Base-by-base conservation (phyloP, 2,888 invertebrate species). In the Unio pictorum region DNA sequence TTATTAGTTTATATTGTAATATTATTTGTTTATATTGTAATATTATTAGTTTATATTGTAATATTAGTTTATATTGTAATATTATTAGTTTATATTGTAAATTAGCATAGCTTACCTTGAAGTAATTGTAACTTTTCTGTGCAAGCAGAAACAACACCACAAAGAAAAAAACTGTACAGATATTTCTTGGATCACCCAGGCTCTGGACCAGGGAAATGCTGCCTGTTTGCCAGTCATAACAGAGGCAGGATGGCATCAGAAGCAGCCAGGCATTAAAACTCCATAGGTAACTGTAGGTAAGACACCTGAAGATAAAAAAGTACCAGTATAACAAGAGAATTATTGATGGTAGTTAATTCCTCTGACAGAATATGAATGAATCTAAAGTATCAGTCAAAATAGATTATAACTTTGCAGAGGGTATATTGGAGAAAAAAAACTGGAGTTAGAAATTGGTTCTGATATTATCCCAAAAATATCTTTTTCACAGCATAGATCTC, bases 211-310 rank as follows among this genome's bases (percentile, higher is more conserved):
- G 91, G 30, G 95, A 95, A 74, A 96, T 93, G 20, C 95, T 95
- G 8, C 95, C 95, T 94, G 95, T 94, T 91, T 96, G 95, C 96
- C 96, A 96, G 90, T 96, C 96, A 88, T 96, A 95, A 81, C 95
- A 94, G 63, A 96, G 91, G 1, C 93, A 93, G 84, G 93, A 92
- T 0, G 96, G 96, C 78, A 94, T 94, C 67, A 96, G 91, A n/a
- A 96, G 91, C 74, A 96, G 90, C 94, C 95, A 95, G 92, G 94
- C 93, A 91, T 96, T 96, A 91, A 95, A 94, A 1, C 94, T 94
- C 8, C 95, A 94, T 86, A 96, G 91, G 91, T 95, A 95, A 89
- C 94, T 93, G 91, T 95, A 95, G 0, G 95, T 95, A 90, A 95
- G 91, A 82, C 95, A 91, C 88, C 95, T 96, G 92, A 15, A 91